Evolutionary conservation across 2,888 invertebrate genomes (phyloP).

Genomic region (Papilio protenor): DNA sequence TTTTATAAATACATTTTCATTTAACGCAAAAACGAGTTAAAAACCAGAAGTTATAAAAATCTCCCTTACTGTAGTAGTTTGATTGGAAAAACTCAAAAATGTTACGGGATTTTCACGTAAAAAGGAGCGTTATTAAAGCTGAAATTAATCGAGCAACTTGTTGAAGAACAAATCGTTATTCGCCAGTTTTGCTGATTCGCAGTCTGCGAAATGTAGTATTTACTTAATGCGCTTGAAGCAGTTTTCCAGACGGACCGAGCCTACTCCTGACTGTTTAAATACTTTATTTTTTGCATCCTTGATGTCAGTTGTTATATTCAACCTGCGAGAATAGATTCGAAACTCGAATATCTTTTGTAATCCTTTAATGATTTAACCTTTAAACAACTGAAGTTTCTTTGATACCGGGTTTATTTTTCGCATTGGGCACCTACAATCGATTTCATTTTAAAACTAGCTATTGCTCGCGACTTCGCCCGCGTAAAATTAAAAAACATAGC

Average conservation of each 20-base stretch:
- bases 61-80: background rate
- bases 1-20: background rate
- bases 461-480: too few relatives aligned
- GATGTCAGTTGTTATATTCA: background rate
- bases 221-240: constrained; percentile 32
- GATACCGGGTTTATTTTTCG: too few relatives aligned
- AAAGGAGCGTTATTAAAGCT: background rate
- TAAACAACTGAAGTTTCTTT: too few relatives aligned
- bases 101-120: background rate
- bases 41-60: background rate
- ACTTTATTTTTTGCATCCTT: constrained; percentile 8
- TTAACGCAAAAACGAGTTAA: background rate
- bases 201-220: constrained; percentile 28
- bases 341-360: background rate
- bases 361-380: too few relatives aligned
- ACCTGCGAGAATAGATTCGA: background rate
- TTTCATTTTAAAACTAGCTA: too few relatives aligned
- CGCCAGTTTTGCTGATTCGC: constrained; percentile 15
- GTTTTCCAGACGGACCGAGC: constrained; percentile 39
- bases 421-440: too few relatives aligned
- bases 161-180: constrained; percentile 9
- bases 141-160: constrained; percentile 1
- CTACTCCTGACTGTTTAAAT: constrained; percentile 31
- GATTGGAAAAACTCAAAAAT: background rate
- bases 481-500: too few relatives aligned